Conservation (phyloP, 1,140 invertebrate genomes). For the Mya arenaria region DNA sequence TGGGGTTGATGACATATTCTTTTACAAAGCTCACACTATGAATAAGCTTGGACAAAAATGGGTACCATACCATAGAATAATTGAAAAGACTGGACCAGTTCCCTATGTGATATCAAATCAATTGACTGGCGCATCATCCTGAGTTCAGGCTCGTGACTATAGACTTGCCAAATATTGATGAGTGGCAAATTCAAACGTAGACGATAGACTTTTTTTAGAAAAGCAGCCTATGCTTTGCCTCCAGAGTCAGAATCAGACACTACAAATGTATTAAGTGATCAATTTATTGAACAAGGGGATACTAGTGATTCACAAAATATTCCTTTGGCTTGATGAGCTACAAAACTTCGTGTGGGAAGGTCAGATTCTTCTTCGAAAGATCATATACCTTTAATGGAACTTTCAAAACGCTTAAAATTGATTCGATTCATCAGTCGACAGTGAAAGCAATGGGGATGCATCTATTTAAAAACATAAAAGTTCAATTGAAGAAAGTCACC, state of each 20-base stretch:
- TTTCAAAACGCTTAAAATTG: not conserved
- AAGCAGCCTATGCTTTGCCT: not conserved
- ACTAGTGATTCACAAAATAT: not conserved
- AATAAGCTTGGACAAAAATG: conserved; percentile 23
- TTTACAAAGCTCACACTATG: not conserved
- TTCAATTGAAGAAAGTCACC: too few species aligned
- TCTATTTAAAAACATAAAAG: too few species aligned
- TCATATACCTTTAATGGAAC: not conserved
- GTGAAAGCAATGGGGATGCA: too few species aligned
- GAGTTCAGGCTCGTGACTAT: conserved; percentile 1
- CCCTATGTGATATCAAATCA: conserved; percentile 14
- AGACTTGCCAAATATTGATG: conserved; percentile 1
- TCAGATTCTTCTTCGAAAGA: not conserved
- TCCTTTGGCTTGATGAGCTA: not conserved
- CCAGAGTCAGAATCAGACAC: not conserved
- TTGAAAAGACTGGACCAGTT: conserved; percentile 2
- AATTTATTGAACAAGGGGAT: not conserved
- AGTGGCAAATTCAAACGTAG: not conserved
- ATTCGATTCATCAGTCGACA: too few species aligned
- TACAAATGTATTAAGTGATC: not conserved
- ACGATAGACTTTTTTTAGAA: not conserved
- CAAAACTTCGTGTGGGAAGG: not conserved
- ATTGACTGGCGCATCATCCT: not conserved
- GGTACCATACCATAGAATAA: conserved; percentile 19
- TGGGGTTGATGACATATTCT: conserved; percentile 23